Percentiles rank a stretch among this genome's conserved stretches.
Evolutionary conservation across 2,113 vertebrate species (phyloP).

Genomic region (Syngnathus scovelli): DNA sequence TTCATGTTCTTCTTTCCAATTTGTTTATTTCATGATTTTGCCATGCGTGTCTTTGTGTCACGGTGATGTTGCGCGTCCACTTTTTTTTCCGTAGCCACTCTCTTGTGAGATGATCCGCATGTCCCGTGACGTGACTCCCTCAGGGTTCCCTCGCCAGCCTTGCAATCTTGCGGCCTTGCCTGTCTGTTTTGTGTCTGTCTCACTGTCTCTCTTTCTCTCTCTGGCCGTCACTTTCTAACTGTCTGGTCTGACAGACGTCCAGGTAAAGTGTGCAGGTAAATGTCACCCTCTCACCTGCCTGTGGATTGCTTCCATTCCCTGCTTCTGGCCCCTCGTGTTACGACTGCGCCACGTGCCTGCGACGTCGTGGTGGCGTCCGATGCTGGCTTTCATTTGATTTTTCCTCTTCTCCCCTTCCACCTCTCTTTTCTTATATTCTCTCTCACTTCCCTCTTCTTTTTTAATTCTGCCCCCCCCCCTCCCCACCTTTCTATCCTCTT

Average conservation of each 20-base stretch:
- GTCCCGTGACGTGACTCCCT: conserved; percentile 60
- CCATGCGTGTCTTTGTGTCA: conserved; percentile 25
- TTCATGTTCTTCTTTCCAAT: conserved; percentile 19
- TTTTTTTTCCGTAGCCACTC: conserved; percentile 31
- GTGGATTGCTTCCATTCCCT: conserved; percentile 73
- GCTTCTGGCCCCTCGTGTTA: conserved; percentile 62
- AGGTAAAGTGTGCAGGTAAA: conserved; percentile 80
- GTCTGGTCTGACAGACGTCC: conserved; percentile 79
- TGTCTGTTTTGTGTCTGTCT: conserved; percentile 75
- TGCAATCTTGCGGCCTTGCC: conserved; percentile 70
- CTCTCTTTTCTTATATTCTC: conserved; percentile 1
- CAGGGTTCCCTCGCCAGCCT: conserved; percentile 68
- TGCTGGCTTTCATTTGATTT: conserved; percentile 41
- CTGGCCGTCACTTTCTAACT: conserved; percentile 73
- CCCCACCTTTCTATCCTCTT: conserved; percentile 9
- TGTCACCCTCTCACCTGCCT: conserved; percentile 76
- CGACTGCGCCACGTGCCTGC: conserved; percentile 53
- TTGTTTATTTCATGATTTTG: conserved; percentile 6
- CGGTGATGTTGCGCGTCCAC: conserved; percentile 19
- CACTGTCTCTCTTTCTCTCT: conserved; percentile 79
- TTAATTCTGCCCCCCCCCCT: background rate
- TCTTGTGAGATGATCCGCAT: conserved; percentile 59
- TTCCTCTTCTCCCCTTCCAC: conserved; percentile 18
- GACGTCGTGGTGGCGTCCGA: conserved; percentile 49
- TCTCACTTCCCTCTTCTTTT: background rate